Evolutionary conservation across 1,140 invertebrate genomes (phyloP), one percentile per base, ranked within the genome.

Genomic region (Zaprionus davidi): DNA sequence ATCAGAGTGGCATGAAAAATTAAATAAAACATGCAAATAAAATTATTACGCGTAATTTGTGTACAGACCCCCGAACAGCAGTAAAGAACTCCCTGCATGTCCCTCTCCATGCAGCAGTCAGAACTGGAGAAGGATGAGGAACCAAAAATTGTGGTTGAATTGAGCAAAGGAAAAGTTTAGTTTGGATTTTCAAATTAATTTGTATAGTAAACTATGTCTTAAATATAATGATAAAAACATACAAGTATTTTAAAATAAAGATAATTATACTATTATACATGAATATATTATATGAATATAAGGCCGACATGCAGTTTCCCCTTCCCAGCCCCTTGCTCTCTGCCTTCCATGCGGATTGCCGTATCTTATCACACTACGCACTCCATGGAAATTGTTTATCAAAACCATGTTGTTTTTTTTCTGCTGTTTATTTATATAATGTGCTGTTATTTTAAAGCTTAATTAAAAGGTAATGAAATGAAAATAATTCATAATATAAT

Each of bases 1-100:
- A 88, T 88, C 85, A 88, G 85, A 90, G 85, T 85, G 85, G 85
- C 85, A 88, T 88, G 85, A 88, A 88, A 88, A 88, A 88, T 88
- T 88, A 88, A 88, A 88, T 88, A 88, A 88, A 88, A 88, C 85
- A 90, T 90, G 85, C 85, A 88, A 88, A 88, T 88, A 88, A 88
- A 88, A 88, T 88, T 88, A 88, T 88, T 85, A 88, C 85, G 85
- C 85, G 73, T 88, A 84, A 90, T 88, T 88, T 88, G 84, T 90
- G 81, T 79, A 78, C 84, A 71, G 67, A 62, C 36, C 51, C 73
- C 67, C 15, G 57, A 55, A 34, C 60, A 66, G 55, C 63, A 38
- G 44, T 28, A 11, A 9, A 9, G 31, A 34, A 34, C 9, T 34
- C 31, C 26, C 26, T 6, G 1, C 26, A 28, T 6, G 1, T 6